A percentile compares a stretch with the other conserved stretches of the same genome.
phyloP scores from a whole-genome alignment of 2,888 invertebrate genomes.

The Phengaris alcon region DNA sequence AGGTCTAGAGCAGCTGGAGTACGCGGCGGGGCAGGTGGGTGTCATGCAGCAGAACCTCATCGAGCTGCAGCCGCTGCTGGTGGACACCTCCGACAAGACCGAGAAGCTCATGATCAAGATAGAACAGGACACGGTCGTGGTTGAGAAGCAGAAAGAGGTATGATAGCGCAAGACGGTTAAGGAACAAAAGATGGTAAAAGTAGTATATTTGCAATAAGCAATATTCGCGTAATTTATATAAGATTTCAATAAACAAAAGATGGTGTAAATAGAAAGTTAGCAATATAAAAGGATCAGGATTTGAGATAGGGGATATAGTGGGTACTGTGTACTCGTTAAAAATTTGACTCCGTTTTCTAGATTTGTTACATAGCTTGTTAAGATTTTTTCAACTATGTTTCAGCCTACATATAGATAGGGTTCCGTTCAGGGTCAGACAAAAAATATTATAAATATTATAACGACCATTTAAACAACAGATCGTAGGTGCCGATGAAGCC shows the following conservation, averaged over 20 bases:
- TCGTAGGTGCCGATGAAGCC: constrained; percentile 96
- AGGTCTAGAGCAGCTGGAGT: constrained; percentile 93
- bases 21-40: constrained; percentile 93
- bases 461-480: constrained; percentile 57
- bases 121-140: constrained; percentile 96
- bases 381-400: no score
- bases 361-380: no score
- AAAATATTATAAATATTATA: no score
- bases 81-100: constrained; percentile 92
- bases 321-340: no score
- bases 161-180: not conserved
- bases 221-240: no score
- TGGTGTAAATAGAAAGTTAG: not conserved
- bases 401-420: no score
- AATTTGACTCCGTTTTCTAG: no score
- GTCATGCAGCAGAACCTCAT: constrained; percentile 94
- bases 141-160: constrained; percentile 96
- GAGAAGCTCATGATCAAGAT: constrained; percentile 98
- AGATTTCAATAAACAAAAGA: not conserved
- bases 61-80: constrained; percentile 91
- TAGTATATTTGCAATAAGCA: not conserved
- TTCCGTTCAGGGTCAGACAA: no score
- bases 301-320: no score
- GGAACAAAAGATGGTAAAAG: not conserved
- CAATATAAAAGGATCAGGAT: no score